Base-by-base conservation (phyloP, 2,888 invertebrate genomes). In the Athalia circularis region DNA sequence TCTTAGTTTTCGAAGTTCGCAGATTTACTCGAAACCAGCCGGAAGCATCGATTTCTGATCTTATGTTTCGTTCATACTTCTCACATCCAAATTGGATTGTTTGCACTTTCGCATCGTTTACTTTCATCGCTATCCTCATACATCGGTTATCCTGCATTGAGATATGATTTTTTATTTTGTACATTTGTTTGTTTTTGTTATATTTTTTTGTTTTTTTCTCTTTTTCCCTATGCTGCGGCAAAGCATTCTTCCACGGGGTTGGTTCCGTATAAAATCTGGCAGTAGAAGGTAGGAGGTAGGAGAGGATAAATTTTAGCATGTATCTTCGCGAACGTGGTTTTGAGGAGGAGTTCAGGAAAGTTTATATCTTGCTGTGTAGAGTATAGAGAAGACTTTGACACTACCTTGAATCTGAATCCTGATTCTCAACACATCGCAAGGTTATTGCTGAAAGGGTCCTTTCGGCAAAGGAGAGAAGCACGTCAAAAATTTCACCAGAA, bases 271-370 rank as follows among this genome's bases (percentile, higher is more conserved):
- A 48, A 65, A 65, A 48, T 64, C 29, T 29, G 29, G 29, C 29
- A 2, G 29, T 29, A 29, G 0, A 29, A 48, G 65, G 47, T 65
- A 48, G 65, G 48, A 65, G 65, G n/a, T 65, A 65, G 48, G 65
- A 48, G 65, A 13, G 48, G 65, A 48, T 65, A 65, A 47, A 65
- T 65, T 65, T 65, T 65, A 13, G 65, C 65, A 65, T 65, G 64
- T 64, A 64, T 64, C 45, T 45, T 45, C 64, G 43, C 43, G 43
- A 15, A n/a, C 47, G 65, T 48, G 65, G 65, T 48, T 65, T 29
- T 29, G 29, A 48, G 13, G 9, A 8, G 48, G 48, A 65, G 65
- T 65, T 65, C 13, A 65, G 48, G 8, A 48, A 48, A 65, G 65
- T 48, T 65, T 65, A 48, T 11, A 65, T 65, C 65, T 15, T 65